Conservation (phyloP, 2,888 invertebrate species). For the Drosophila rubida region DNA sequence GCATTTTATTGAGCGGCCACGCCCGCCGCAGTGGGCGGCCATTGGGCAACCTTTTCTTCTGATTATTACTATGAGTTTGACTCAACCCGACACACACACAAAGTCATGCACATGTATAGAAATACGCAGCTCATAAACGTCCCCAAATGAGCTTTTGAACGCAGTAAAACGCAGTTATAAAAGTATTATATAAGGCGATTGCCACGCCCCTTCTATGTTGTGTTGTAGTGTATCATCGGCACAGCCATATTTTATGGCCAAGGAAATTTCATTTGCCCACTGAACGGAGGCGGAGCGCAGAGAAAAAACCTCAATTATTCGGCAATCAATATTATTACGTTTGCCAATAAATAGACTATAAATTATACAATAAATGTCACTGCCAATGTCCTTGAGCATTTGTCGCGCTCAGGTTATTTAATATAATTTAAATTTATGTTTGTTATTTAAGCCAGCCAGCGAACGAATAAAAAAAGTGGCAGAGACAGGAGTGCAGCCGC, state of each 20-base stretch:
- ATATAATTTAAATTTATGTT: constrained; percentile 79
- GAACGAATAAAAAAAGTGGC: background rate
- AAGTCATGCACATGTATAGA: background rate
- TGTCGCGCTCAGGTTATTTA: constrained; percentile 55
- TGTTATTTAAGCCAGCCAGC: constrained; percentile 53
- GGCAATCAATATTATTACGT: constrained; percentile 72
- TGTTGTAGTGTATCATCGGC: constrained; percentile 23
- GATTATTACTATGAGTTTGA: constrained; percentile 77
- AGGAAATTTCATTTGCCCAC: constrained; percentile 55
- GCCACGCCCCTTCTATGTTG: constrained; percentile 36
- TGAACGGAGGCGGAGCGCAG: too few species aligned
- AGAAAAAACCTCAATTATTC: constrained; percentile 71
- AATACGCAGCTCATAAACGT: constrained; percentile 61
- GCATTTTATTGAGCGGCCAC: constrained; percentile 73
- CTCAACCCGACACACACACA: constrained; percentile 20
- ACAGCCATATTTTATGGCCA: constrained; percentile 59
- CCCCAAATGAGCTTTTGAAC: constrained; percentile 63
- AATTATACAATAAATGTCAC: constrained; percentile 75
- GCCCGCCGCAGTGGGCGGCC: constrained; percentile 13
- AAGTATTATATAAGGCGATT: constrained; percentile 22
- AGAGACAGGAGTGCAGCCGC: constrained; percentile 16
- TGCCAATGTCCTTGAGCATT: constrained; percentile 62
- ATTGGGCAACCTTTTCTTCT: constrained; percentile 58
- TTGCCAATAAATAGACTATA: constrained; percentile 68
- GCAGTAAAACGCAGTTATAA: constrained; percentile 56